Evolutionary conservation across 2,797 vertebrate genomes (phyloP), one percentile per base, ranked within the genome.

Genomic region (Limosa lapponica): DNA sequence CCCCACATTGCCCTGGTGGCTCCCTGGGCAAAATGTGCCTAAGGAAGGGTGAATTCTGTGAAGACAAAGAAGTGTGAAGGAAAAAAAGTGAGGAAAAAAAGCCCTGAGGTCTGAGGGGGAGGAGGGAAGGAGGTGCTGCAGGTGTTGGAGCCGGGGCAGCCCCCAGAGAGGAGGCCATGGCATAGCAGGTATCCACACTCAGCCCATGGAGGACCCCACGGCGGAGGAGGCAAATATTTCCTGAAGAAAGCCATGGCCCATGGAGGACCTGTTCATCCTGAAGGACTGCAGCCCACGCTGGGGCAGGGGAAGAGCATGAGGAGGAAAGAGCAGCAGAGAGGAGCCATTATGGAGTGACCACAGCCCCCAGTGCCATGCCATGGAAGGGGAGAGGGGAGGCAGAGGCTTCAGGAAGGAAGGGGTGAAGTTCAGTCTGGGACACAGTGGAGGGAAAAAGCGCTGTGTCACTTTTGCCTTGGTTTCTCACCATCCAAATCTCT

Each of bases 1-100:
- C 24, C 19, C 20, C 54, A n/a, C 54, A 22, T n/a, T 55, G 32
- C 54, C 54, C 13, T 11, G 18, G 11, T 3, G 14, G 54, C 54
- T 17, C 43, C 25, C 2, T 2, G 11, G 27, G n/a, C 27, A 32
- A 62, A 62, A 20, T 2, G 3, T 11, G 15, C 23, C 7, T 8
- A 16, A 30, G 57, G 34, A 39, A 58, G n/a, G 18, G 51, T 4
- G 10, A 72, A 72, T 2, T 0, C 27, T n/a, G 11, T 13, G 8
- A 14, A 64, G 20, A 61, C 13, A n/a, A 12, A n/a, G 27, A 64
- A 23, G 27, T 7, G 22, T 7, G 44, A 59, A 32, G 20, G 65
- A 28, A 57, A 66, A 34, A 58, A 44, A 6, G 1, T 2, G 15
- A 51, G 11, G 4, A 27, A 44, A 28, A 41, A 55, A 71, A 43